Base-by-base conservation (phyloP, 1,140 invertebrate genomes). In the Lepidotrigona ventralis region DNA sequence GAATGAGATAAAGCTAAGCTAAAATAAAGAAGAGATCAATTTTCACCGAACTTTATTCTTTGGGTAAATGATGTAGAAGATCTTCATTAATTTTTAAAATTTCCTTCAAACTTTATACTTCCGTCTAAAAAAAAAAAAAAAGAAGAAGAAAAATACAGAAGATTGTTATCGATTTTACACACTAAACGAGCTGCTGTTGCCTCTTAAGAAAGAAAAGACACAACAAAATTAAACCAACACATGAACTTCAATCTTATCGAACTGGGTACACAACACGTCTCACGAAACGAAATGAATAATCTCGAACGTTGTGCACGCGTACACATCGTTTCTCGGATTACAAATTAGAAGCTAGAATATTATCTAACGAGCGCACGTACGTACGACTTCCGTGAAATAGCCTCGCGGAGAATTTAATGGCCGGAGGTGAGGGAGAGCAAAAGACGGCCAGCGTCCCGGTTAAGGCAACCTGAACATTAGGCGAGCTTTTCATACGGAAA, bases 401-500 rank as follows among this genome's bases (percentile, higher is more conserved):
- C n/a, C 26, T 23, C 33, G 17, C 3, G n/a, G 53, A 58, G 68
- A 76, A 51, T 74, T 81, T 54, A 56, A 75, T 75, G 68, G n/a
- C n/a, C 21, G 46, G 15, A 8, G 51, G 23, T 12, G 56, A 51
- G 39, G 56, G 39, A 54, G 39, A 2, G 56, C 29, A 19, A 17
- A 78, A 54, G 60, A 71, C 81, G 54, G 33, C 54, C 74, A 63
- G 66, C 54, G 81, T 70, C 23, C 66, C 66, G 66, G 75, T 83
- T 83, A 83, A 83, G 74, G 29, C 54, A 66, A 78, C 51, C 74
- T 70, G 63, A 70, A 70, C 81, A 70, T 83, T 78, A 78, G 63
- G 51, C 39, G 54, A 29, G 26, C 75, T 69, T 83, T 83, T 83
- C 81, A 83, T 83, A 83, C 39, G 56, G 81, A 63, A 83, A 84